Conservation (phyloP, 2,113 vertebrate species). For the Prunella fulvescens region DNA sequence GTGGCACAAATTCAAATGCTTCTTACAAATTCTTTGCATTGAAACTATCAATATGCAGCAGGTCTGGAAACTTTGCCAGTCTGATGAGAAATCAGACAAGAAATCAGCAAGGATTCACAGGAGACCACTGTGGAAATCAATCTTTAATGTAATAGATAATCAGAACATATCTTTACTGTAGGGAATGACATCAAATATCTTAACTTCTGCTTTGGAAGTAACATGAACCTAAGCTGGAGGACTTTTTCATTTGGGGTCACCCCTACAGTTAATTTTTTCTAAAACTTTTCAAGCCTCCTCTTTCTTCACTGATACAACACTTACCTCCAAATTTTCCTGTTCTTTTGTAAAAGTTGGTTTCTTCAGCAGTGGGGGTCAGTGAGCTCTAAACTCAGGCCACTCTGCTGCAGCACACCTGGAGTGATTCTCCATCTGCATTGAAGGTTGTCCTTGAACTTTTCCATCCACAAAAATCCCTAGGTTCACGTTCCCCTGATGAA, state of each 20-base stretch:
- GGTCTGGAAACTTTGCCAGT: not conserved
- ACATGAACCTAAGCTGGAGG: not conserved
- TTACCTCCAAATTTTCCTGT: not conserved
- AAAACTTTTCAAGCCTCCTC: not conserved
- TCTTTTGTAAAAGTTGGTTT: not conserved
- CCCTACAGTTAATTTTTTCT: not conserved
- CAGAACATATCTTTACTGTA: not conserved
- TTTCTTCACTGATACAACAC: not conserved
- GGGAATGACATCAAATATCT: not conserved
- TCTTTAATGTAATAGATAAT: not conserved
- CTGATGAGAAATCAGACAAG: not conserved
- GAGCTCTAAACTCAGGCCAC: not conserved
- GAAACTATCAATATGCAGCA: not conserved
- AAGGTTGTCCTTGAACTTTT: not conserved
- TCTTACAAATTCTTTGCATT: not conserved
- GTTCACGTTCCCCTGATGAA: not conserved
- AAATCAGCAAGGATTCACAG: not conserved
- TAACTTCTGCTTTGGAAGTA: not conserved
- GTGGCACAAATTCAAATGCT: not conserved
- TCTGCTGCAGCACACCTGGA: not conserved
- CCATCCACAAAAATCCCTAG: not conserved
- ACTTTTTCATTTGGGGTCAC: not conserved
- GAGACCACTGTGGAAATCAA: not conserved
- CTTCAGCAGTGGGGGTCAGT: not conserved
- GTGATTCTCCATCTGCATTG: not conserved